Evolutionary conservation across 1,140 invertebrate species (phyloP).

Genomic region (Homarus americanus): DNA sequence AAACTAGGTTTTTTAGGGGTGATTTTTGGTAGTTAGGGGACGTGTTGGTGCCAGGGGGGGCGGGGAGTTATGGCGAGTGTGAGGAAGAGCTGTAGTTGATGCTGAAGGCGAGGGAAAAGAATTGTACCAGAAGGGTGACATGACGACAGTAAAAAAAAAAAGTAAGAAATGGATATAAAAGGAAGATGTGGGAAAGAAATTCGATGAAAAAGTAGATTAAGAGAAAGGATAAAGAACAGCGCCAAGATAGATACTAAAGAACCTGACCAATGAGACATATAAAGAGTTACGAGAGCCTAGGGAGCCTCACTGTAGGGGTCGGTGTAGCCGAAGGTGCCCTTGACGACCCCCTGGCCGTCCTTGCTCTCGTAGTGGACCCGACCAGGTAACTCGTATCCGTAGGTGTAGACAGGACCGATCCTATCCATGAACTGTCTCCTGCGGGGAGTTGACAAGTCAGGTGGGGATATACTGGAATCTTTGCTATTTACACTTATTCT

Average conservation of each 20-base stretch:
- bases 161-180: not conserved
- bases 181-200: not conserved
- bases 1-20: no score
- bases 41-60: no score
- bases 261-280: not conserved
- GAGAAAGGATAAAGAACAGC: not conserved
- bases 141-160: not conserved
- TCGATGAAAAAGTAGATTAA: not conserved
- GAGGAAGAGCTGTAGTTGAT: no score
- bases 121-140: no score
- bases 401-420: not conserved
- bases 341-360: not conserved
- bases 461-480: no score
- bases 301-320: not conserved
- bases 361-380: not conserved
- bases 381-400: slow-evolving; percentile 4
- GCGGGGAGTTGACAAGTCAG: no score
- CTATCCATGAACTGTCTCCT: not conserved
- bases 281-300: not conserved
- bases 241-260: no score
- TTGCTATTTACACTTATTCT: no score
- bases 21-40: no score
- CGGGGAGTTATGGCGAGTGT: no score
- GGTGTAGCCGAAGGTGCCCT: not conserved
- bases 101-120: no score